These are phyloP conservation scores for Coluber constrictor DNA, from an alignment of 2,797 vertebrate genomes.

Conservation along the genomic window DNA sequence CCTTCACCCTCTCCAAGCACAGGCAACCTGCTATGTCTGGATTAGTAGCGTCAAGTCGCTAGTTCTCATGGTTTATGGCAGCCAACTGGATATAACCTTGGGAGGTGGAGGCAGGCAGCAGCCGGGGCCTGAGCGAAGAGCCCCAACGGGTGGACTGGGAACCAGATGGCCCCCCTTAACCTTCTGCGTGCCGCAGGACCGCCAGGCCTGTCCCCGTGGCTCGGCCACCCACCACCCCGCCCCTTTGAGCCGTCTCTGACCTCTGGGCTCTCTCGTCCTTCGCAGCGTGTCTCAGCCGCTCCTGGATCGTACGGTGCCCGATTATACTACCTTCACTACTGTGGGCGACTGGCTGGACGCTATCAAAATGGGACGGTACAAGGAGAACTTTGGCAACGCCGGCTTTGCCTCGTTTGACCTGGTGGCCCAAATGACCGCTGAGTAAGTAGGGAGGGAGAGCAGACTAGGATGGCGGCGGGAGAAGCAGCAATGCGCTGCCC, in stretches of 20 bases:
- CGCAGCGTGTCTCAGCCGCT: conserved; percentile 93
- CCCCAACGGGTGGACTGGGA: conserved; percentile 9
- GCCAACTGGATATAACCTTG: not conserved
- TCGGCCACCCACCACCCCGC: not conserved
- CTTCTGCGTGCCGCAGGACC: not conserved
- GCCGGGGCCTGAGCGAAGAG: not conserved
- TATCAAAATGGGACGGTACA: conserved; percentile 99
- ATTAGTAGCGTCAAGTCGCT: conserved; percentile 1
- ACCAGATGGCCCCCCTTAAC: not conserved
- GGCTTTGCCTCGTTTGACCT: conserved; percentile 97
- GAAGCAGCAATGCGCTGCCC: not conserved
- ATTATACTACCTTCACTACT: conserved; percentile 98
- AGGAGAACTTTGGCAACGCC: conserved; percentile 95
- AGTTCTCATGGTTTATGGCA: conserved; percentile 16
- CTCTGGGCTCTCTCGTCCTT: conserved; percentile 62
- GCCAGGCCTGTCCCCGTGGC: not conserved
- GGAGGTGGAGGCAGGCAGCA: conserved; percentile 10
- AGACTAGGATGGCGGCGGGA: not conserved
- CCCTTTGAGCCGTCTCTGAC: conserved; percentile 47
- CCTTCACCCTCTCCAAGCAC: conserved; percentile 4
- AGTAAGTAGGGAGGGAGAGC: conserved; percentile 66
- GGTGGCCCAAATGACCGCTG: conserved; percentile 96
- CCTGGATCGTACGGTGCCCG: conserved; percentile 94
- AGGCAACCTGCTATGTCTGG: conserved; percentile 7
- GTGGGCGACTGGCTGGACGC: conserved; percentile 98